Evolutionary conservation across 1,140 invertebrate genomes (phyloP).

Genomic region (Drosophila ananassae): DNA sequence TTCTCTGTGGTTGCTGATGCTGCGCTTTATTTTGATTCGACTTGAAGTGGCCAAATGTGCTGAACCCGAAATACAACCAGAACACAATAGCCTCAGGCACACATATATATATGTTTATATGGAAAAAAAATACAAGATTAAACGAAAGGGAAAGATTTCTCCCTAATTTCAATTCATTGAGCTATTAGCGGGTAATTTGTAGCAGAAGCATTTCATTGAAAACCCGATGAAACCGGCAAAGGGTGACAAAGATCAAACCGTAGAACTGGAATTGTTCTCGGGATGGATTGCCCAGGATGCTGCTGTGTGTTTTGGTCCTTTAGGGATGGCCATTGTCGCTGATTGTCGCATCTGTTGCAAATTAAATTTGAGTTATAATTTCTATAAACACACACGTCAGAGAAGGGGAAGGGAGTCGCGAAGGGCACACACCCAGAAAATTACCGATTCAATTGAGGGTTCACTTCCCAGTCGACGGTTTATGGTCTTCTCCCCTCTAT

Average conservation of each 20-base stretch:
- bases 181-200: slow-evolving; percentile 82
- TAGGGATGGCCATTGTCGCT: slow-evolving; percentile 31
- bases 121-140: background rate
- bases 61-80: slow-evolving; percentile 29
- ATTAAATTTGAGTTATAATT: slow-evolving; percentile 83
- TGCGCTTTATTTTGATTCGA: slow-evolving; percentile 63
- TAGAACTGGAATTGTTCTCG: slow-evolving; percentile 47
- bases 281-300: slow-evolving; percentile 24
- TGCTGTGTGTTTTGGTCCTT: slow-evolving; percentile 24
- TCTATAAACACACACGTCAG: slow-evolving; percentile 65
- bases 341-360: slow-evolving; percentile 83
- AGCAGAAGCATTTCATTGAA: slow-evolving; percentile 51
- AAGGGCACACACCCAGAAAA: slow-evolving; percentile 62
- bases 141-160: slow-evolving; percentile 17
- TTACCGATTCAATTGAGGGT: slow-evolving; percentile 72
- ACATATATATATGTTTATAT: background rate
- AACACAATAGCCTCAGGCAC: slow-evolving; percentile 13
- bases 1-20: slow-evolving; percentile 49
- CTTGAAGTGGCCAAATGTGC: slow-evolving; percentile 79
- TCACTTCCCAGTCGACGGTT: slow-evolving; percentile 22
- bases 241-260: slow-evolving; percentile 79
- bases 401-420: slow-evolving; percentile 1
- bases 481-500: background rate
- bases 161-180: slow-evolving; percentile 76
- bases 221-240: slow-evolving; percentile 24